Conservation (phyloP, 2,888 invertebrate species). For the Graphium colonna region DNA sequence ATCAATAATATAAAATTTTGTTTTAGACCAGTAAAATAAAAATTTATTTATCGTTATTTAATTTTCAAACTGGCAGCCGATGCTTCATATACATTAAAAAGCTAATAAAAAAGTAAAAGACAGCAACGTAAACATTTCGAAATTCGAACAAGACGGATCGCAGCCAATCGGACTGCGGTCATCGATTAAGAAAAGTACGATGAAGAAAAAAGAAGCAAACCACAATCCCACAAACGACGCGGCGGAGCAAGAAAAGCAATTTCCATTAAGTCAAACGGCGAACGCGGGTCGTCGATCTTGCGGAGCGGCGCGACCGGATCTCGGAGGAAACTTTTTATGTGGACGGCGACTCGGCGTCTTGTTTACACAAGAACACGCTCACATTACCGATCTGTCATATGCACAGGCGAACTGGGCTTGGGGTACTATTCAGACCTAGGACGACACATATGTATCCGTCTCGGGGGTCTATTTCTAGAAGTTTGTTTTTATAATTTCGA, state of each 20-base stretch:
- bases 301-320: slow-evolving; percentile 73
- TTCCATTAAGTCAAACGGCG: slow-evolving; percentile 75
- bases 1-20: no score
- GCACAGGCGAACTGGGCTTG: slow-evolving; percentile 15
- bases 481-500: no score
- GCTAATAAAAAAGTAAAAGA: not conserved
- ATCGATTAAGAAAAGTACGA: slow-evolving; percentile 36
- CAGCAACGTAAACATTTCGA: not conserved
- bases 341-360: slow-evolving; percentile 59
- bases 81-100: no score
- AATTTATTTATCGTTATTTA: no score
- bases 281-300: slow-evolving; percentile 70
- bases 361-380: slow-evolving; percentile 59
- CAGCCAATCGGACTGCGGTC: slow-evolving; percentile 34
- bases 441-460: not conserved
- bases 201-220: slow-evolving; percentile 22
- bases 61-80: no score
- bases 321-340: slow-evolving; percentile 68
- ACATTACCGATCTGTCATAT: slow-evolving; percentile 32
- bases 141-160: not conserved
- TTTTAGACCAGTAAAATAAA: no score
- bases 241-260: slow-evolving; percentile 65
- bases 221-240: slow-evolving; percentile 48
- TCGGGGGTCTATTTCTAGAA: no score
- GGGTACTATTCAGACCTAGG: no score